Conservation (phyloP, 1,140 invertebrate genomes). For the Acromyrmex charruanus region DNA sequence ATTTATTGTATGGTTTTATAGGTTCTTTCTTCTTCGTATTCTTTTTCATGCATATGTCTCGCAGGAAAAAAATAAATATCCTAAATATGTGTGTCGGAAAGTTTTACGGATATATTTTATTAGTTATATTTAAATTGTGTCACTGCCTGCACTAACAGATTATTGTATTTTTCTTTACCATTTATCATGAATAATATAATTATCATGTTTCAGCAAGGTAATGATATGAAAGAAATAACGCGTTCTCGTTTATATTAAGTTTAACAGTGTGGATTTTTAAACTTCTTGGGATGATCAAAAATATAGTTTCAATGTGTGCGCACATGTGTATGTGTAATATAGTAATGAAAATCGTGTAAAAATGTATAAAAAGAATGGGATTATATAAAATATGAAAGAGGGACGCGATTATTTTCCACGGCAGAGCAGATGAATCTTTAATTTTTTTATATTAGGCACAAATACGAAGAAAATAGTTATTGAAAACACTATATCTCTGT, state of each 20-base stretch:
- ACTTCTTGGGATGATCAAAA: slow-evolving; percentile 23
- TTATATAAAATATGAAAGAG: slow-evolving; percentile 23
- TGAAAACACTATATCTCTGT: slow-evolving; percentile 47
- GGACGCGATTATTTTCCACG: slow-evolving; percentile 41
- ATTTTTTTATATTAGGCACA: slow-evolving; percentile 16
- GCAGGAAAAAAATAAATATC: slow-evolving; percentile 33
- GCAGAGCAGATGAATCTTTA: slow-evolving; percentile 19
- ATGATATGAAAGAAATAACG: slow-evolving; percentile 14
- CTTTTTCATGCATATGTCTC: slow-evolving; percentile 9
- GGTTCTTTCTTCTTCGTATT: neutral
- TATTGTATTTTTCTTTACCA: slow-evolving; percentile 40
- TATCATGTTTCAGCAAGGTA: slow-evolving; percentile 17
- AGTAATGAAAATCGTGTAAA: slow-evolving; percentile 20
- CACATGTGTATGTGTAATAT: slow-evolving; percentile 43
- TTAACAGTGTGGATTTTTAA: slow-evolving; percentile 30
- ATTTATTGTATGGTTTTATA: slow-evolving; percentile 57
- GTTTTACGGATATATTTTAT: slow-evolving; percentile 22
- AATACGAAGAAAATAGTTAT: slow-evolving; percentile 17
- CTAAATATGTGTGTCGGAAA: slow-evolving; percentile 15
- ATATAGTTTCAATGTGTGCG: slow-evolving; percentile 28
- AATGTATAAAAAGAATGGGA: slow-evolving; percentile 46
- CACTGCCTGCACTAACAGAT: slow-evolving; percentile 54
- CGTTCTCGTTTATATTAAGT: slow-evolving; percentile 18
- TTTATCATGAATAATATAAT: slow-evolving; percentile 29
- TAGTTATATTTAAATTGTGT: slow-evolving; percentile 47